These are phyloP conservation scores for Myrmophylax atrothorax DNA, from an alignment of 2,113 vertebrate genomes.

Conservation along the genomic window DNA sequence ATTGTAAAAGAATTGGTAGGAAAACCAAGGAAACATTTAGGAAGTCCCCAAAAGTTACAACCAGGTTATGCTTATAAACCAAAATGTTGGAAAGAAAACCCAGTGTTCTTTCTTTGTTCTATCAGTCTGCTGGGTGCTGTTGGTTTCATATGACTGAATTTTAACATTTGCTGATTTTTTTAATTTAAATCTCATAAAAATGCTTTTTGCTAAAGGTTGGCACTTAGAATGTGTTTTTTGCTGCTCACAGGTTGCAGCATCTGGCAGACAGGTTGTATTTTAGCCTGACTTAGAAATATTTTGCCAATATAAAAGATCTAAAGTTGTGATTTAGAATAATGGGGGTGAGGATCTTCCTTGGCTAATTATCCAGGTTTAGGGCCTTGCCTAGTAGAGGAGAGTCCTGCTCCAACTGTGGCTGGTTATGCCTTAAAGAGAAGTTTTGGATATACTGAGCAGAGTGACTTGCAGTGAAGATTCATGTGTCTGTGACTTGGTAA, in stretches of 20 bases:
- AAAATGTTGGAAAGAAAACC: background rate
- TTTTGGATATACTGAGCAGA: background rate
- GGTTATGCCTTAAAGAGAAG: background rate
- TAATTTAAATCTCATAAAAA: constrained; percentile 26
- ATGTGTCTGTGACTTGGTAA: background rate
- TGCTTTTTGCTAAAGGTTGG: background rate
- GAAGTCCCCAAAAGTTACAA: constrained; percentile 42
- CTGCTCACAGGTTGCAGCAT: background rate
- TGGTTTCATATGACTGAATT: constrained; percentile 6
- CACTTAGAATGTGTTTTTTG: background rate
- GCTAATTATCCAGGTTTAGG: background rate
- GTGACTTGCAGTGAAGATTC: background rate
- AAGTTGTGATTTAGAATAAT: background rate
- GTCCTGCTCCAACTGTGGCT: background rate
- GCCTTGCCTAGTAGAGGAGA: background rate
- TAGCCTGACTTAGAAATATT: background rate
- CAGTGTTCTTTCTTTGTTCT: background rate
- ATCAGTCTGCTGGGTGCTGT: constrained; percentile 12
- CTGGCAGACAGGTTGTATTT: constrained; percentile 44
- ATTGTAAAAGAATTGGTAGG: constrained; percentile 19
- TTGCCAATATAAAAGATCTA: background rate
- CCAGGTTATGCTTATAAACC: constrained; percentile 38
- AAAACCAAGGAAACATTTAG: constrained; percentile 28
- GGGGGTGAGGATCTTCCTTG: background rate
- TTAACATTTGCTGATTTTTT: background rate